Conservation (phyloP, 2,113 vertebrate species). For the Neofelis nebulosa region DNA sequence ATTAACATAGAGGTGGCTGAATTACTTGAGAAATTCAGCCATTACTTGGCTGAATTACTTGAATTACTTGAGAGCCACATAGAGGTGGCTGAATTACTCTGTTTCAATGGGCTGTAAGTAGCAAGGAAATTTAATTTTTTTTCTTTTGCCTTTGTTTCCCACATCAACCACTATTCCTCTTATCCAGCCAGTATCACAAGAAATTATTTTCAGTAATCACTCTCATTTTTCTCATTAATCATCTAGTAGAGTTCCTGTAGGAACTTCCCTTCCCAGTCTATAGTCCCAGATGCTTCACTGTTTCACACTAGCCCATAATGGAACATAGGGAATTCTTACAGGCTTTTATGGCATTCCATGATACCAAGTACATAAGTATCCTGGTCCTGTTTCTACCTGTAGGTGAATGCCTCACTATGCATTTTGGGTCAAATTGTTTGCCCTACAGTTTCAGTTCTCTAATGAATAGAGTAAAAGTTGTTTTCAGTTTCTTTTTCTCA, state of each 20-base stretch:
- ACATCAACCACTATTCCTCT: not conserved
- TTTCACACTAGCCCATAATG: too few relatives aligned
- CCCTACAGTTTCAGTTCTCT: not conserved
- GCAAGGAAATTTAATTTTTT: too few relatives aligned
- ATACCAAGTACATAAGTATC: not conserved
- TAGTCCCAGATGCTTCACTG: rapidly evolving
- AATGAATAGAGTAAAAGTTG: not conserved
- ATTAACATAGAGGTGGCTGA: too few relatives aligned
- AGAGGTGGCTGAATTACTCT: too few relatives aligned
- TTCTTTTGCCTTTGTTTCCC: too few relatives aligned
- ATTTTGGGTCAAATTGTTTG: not conserved
- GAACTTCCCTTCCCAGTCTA: rapidly evolving
- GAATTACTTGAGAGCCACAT: too few relatives aligned
- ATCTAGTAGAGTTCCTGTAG: not conserved
- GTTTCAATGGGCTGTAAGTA: too few relatives aligned
- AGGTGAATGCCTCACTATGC: not conserved
- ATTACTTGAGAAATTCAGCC: too few relatives aligned
- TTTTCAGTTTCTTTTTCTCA: not conserved
- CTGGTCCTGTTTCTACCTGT: not conserved
- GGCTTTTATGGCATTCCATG: not conserved
- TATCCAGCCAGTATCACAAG: too few relatives aligned
- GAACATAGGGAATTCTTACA: not conserved
- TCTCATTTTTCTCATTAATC: not conserved
- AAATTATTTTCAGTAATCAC: not conserved
- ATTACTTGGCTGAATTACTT: too few relatives aligned